Evolutionary conservation across 2,888 invertebrate genomes (phyloP).

Genomic region (Lottia gigantea): DNA sequence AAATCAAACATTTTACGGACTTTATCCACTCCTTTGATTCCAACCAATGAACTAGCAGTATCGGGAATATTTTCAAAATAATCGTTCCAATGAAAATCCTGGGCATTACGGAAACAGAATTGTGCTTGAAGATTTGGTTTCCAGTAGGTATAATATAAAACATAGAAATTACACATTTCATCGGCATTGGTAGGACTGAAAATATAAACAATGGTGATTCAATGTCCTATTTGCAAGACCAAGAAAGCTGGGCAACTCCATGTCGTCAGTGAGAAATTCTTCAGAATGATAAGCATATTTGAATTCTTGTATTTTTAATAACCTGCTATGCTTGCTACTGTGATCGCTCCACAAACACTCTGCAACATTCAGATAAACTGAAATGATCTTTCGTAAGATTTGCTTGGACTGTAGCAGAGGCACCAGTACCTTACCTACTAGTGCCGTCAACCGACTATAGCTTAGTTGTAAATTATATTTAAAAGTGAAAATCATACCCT

Average conservation of each 20-base stretch:
- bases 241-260: not conserved
- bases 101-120: slow-evolving; percentile 48
- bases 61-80: slow-evolving; percentile 39
- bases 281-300: too few relatives aligned
- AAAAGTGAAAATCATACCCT: slow-evolving; percentile 43
- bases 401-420: too few relatives aligned
- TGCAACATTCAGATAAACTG: too few relatives aligned
- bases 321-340: too few relatives aligned
- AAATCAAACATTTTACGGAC: slow-evolving; percentile 27
- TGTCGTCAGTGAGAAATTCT: too few relatives aligned
- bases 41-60: slow-evolving; percentile 45
- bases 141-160: slow-evolving; percentile 55
- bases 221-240: not conserved
- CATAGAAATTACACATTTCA: slow-evolving; percentile 66
- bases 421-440: too few relatives aligned
- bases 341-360: too few relatives aligned
- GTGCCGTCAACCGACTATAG: too few relatives aligned
- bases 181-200: slow-evolving; percentile 52
- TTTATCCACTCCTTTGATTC: slow-evolving; percentile 39
- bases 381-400: too few relatives aligned
- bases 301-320: too few relatives aligned
- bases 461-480: too few relatives aligned
- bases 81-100: slow-evolving; percentile 42
- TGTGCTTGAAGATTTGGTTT: slow-evolving; percentile 40
- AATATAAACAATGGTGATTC: not conserved